Conservation (phyloP, 2,888 invertebrate species). For the Pyrocoelia pectoralis region DNA sequence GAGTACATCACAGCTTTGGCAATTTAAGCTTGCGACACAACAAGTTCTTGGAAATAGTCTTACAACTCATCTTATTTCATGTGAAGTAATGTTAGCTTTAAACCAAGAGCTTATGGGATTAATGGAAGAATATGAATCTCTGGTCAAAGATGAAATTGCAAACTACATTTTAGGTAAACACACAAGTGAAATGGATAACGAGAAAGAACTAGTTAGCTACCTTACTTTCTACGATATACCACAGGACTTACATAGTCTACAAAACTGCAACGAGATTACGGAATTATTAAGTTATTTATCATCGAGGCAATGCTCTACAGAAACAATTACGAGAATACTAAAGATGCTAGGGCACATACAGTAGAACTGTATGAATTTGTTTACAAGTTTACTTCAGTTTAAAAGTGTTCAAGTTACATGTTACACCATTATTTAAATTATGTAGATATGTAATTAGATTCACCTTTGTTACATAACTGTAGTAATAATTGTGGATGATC, state of each 20-base stretch:
- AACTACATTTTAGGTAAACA: conserved; percentile 62
- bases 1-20: conserved; percentile 72
- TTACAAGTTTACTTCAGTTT: no score
- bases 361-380: not conserved
- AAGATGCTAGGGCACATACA: not conserved
- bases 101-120: conserved; percentile 65
- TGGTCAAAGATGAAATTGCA: conserved; percentile 59
- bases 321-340: not conserved
- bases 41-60: conserved; percentile 58
- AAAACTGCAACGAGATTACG: not conserved
- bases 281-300: not conserved
- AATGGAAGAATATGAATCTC: conserved; percentile 66
- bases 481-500: no score
- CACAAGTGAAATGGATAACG: conserved; percentile 55
- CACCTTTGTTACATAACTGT: no score
- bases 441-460: no score
- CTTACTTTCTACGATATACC: conserved; percentile 69
- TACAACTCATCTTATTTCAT: conserved; percentile 64
- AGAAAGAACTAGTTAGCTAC: conserved; percentile 62
- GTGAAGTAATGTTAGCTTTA: conserved; percentile 69
- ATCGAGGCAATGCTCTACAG: not conserved
- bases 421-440: no score
- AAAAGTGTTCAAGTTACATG: no score
- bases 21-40: conserved; percentile 70
- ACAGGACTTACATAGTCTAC: conserved; percentile 45